Base-by-base conservation (phyloP, 2,888 invertebrate genomes). In the Pseudococcus jackbeardsleyi region DNA sequence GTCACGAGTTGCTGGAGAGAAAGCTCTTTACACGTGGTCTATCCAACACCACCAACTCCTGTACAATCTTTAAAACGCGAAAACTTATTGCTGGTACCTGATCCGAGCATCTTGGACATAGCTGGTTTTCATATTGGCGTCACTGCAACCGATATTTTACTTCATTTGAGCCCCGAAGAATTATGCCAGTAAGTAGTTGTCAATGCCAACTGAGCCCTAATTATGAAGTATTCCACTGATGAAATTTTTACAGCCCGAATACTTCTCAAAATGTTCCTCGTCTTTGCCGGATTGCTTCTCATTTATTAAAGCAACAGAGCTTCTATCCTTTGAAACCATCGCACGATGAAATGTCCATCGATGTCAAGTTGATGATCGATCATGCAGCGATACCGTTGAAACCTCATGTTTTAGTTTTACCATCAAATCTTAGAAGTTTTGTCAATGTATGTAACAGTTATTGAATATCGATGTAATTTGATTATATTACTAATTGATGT, bases 241-340 rank as follows among this genome's bases (percentile, higher is more conserved):
- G 50, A 48, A 6, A 22, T 48, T 85, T 85, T 48, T 84, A 8
- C 84, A 87, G 86, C 90, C 91, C 92, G 22, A 91, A 92, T 42
- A 91, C 91, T 48, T 90, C 26, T 11, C 50, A 77, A 50, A 50
- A 77, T 15, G 50, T 90, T 64, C 96, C 97, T 91, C 94, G 96
- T 90, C 92, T 97, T 89, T 94, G 95, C 50, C 94, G 97, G 9
- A 92, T 96, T 79, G 94, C 95, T 19, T 92, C 93, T 33, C 96
- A 97, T 92, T 91, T 98, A 72, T 91, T 97, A 54, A 92, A 93
- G 89, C 98, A 98, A 92, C 94, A 94, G 90, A 94, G 94, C 89
- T 96, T 95, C 91, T 96, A 96, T 92, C 97, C 98, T 1, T 92
- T 97, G 88, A 95, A 95, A 92, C 97, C 97, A 88, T 93, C 96